Conservation (phyloP, 2,113 vertebrate species). For the Gymnocephalus cernua region DNA sequence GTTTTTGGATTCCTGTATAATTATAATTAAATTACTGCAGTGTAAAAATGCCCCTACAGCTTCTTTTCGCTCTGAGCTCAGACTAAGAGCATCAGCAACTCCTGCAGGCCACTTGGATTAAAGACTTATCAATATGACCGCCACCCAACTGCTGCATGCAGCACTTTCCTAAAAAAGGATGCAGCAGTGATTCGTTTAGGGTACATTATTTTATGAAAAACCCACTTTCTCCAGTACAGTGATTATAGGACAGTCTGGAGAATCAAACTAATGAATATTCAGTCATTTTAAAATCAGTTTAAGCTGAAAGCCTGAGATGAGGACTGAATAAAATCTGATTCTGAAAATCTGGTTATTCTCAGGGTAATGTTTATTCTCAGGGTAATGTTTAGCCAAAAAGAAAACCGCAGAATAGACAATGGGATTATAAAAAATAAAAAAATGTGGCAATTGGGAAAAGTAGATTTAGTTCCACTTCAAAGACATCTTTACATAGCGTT, state of each 20-base stretch:
- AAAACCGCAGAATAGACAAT: not conserved
- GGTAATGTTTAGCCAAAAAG: not conserved
- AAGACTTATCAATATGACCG: slow-evolving; percentile 30
- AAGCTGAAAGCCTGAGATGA: not conserved
- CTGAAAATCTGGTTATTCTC: too few relatives aligned
- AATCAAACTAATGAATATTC: not conserved
- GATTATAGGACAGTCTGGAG: not conserved
- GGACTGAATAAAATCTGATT: not conserved
- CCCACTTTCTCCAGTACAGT: not conserved
- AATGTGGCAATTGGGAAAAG: not conserved
- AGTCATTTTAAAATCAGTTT: not conserved
- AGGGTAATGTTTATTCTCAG: not conserved
- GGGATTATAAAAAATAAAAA: not conserved
- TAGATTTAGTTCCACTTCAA: not conserved
- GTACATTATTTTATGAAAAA: not conserved
- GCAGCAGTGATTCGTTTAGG: not conserved
- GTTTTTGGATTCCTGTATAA: slow-evolving; percentile 17
- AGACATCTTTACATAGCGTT: not conserved
- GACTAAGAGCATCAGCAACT: slow-evolving; percentile 42
- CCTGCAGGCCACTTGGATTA: slow-evolving; percentile 24
- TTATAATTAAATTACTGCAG: slow-evolving; percentile 60
- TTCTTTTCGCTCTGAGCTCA: slow-evolving; percentile 36
- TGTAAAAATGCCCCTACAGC: slow-evolving; percentile 35
- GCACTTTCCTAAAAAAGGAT: slow-evolving; percentile 10
- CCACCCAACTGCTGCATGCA: slow-evolving; percentile 12